Conservation (phyloP, 64 coral and sea anemone genomes). For the Porites australiensis region DNA sequence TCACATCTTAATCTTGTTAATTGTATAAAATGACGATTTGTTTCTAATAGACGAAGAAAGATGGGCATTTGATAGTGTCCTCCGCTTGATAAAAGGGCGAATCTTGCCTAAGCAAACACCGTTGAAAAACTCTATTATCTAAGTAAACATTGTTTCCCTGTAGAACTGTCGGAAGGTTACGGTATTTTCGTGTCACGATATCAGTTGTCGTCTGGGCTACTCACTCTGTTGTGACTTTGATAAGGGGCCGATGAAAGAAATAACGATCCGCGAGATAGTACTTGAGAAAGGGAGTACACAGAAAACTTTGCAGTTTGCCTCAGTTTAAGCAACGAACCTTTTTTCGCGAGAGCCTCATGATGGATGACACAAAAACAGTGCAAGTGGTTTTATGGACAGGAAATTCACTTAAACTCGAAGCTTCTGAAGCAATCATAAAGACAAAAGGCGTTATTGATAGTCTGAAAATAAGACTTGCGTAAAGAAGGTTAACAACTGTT, state of each 20-base stretch:
- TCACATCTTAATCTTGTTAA: not conserved
- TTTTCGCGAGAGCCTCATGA: not conserved
- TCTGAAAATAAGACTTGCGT: not conserved
- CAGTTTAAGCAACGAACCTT: too few relatives aligned
- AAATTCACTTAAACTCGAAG: not conserved
- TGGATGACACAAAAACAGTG: not conserved
- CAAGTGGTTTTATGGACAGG: not conserved
- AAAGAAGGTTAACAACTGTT: not conserved
- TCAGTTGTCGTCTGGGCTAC: constrained; percentile 24
- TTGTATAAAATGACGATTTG: not conserved
- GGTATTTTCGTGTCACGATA: constrained; percentile 5
- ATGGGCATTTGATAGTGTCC: not conserved
- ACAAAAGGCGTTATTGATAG: not conserved
- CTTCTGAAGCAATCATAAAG: not conserved
- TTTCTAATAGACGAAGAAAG: constrained; percentile 15
- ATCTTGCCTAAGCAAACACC: constrained; percentile 6
- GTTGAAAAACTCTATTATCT: not conserved
- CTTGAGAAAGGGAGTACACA: not conserved
- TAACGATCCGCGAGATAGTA: not conserved
- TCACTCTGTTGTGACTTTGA: not conserved
- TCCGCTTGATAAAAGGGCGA: not conserved
- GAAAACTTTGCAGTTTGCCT: too few relatives aligned
- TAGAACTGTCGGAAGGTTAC: not conserved
- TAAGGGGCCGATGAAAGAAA: not conserved
- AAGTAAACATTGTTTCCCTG: constrained; percentile 1